phyloP scores from a whole-genome alignment of 2,113 vertebrate genomes.

The Columba livia region DNA sequence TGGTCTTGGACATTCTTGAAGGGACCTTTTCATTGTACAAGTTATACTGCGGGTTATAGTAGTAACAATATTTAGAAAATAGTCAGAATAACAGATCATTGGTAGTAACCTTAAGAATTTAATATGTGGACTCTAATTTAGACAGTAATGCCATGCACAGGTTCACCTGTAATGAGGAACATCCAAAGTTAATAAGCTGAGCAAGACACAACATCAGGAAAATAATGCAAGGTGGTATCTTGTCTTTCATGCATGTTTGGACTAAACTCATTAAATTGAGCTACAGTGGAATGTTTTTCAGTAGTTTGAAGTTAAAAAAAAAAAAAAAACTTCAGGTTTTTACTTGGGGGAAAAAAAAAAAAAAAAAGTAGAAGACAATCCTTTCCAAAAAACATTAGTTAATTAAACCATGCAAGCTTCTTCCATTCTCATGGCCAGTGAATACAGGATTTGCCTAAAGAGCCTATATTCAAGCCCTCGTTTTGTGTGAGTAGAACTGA shows the following conservation, averaged over 20 bases:
- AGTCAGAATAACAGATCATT: background rate
- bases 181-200: background rate
- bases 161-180: background rate
- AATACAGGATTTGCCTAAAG: background rate
- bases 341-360: background rate
- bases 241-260: background rate
- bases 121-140: background rate
- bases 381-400: background rate
- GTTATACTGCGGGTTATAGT: background rate
- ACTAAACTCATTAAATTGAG: background rate
- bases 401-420: background rate
- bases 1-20: background rate
- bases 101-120: background rate
- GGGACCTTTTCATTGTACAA: background rate
- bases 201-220: background rate
- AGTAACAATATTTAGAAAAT: background rate
- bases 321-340: background rate
- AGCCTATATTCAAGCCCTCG: background rate
- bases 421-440: background rate
- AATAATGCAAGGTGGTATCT: background rate
- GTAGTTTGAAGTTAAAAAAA: background rate
- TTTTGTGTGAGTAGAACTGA: background rate
- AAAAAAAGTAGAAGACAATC: too few relatives aligned
- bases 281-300: background rate
- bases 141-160: background rate